phyloP scores from a whole-genome alignment of 2,113 vertebrate species.

The Todiramphus chloris region DNA sequence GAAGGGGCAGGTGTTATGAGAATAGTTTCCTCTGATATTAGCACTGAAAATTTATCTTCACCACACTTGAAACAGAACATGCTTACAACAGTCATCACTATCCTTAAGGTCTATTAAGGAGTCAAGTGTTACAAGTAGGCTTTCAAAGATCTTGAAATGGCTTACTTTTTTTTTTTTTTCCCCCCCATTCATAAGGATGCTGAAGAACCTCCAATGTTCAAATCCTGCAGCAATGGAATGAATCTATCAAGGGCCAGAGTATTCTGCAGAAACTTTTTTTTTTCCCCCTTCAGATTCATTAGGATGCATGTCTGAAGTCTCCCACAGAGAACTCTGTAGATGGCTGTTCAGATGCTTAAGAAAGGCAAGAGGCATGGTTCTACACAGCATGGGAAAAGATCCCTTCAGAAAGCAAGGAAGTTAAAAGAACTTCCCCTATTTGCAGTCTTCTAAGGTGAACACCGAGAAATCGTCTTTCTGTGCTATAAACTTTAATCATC shows the following conservation, averaged over 20 bases:
- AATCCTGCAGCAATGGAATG: constrained; percentile 18
- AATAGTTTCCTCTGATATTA: neutral
- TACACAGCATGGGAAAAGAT: neutral
- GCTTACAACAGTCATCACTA: neutral
- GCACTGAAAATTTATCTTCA: neutral
- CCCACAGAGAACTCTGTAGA: neutral
- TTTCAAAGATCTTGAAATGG: constrained; percentile 32
- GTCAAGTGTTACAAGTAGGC: neutral
- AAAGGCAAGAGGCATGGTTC: constrained; percentile 8
- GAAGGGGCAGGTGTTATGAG: neutral
- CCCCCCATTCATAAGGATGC: neutral
- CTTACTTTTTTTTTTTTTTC: neutral
- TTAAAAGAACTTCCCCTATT: neutral
- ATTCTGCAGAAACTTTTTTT: neutral
- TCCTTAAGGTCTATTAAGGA: neutral
- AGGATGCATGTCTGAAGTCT: neutral
- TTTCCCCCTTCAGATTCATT: neutral
- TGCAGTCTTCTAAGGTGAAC: neutral
- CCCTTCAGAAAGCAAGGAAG: neutral
- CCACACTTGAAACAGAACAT: neutral
- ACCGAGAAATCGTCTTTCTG: neutral
- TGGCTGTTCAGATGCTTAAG: neutral
- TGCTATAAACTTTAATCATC: neutral
- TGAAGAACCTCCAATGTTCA: constrained; percentile 21
- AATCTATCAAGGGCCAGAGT: neutral